phyloP scores from a whole-genome alignment of 2,888 invertebrate genomes.

The Drosophila acutilabella region DNA sequence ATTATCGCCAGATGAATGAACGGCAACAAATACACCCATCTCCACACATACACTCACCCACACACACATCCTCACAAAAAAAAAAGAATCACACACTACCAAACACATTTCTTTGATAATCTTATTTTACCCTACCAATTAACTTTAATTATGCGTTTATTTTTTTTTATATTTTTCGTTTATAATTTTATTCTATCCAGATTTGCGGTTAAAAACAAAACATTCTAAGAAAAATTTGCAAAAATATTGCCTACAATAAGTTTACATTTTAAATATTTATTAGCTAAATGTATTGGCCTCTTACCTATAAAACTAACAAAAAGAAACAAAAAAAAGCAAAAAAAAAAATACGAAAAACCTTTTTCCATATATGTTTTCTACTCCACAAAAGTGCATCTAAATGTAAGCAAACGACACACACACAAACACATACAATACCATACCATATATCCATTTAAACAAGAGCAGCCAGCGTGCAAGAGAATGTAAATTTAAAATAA shows the following conservation, averaged over 20 bases:
- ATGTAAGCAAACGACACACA: constrained; percentile 35
- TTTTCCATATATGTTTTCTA: constrained; percentile 26
- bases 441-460: constrained; percentile 24
- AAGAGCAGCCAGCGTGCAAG: constrained; percentile 37
- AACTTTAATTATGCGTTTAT: constrained; percentile 17
- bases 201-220: constrained; percentile 17
- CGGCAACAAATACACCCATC: constrained; percentile 14
- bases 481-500: constrained; percentile 68
- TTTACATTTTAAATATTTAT: constrained; percentile 49
- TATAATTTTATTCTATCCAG: constrained; percentile 15
- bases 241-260: constrained; percentile 11
- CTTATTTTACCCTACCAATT: constrained; percentile 47
- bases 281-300: constrained; percentile 50
- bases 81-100: constrained; percentile 24
- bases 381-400: constrained; percentile 7
- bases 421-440: constrained; percentile 9
- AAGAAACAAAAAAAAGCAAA: not conserved
- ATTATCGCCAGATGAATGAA: constrained; percentile 5
- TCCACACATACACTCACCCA: constrained; percentile 10
- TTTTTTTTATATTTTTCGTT: constrained; percentile 45
- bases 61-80: constrained; percentile 5
- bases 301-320: constrained; percentile 16
- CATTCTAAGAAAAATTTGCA: constrained; percentile 40
- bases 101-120: constrained; percentile 53
- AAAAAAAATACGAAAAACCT: constrained; percentile 7